Evolutionary conservation across 2,888 invertebrate genomes (phyloP), one percentile per base, ranked within the genome.

Genomic region (Cremastobaeus sp.): DNA sequence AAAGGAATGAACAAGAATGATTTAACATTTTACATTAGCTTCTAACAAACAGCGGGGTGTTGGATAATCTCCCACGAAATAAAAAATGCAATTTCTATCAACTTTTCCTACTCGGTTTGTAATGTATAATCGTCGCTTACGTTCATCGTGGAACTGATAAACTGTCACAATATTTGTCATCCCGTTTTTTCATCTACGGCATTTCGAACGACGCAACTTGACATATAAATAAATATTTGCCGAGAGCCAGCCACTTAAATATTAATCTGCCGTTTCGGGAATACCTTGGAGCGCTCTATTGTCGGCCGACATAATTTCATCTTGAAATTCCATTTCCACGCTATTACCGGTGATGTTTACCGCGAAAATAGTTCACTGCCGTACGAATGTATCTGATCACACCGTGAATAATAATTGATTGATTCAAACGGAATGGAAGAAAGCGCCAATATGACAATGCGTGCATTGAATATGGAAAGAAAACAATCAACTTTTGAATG

Each of bases 401-500:
- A 25, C 43, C 2, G 25, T 39, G 52, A 59, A n/a, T n/a, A n/a
- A 45, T 68, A 60, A 68, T 68, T 52, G 41, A 60, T 59, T 45
- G 68, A 59, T 68, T 37, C 18, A 30, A 52, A 45, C 25, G 35
- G 52, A 52, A 52, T 52, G 59, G 60, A 59, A 68, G 45, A 17
- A 25, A 6, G n/a, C 17, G 20, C 35, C 32, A 60, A 68, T 37
- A 37, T 68, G 52, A 68, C 52, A 60, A 68, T 68, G 59, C 30
- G 54, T 30, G 25, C 37, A 54, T 60, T 39, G 39, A 69, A 69
- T 60, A 52, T 43, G 59, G 43, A 37, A 69, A 69, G 60, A 62
- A 62, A 34, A 55, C 55, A 70, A 70, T 70, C 62, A 70, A 70
- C 55, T 62, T 54, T 60, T 69, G 47, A 70, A 59, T 35, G 57